Conservation (phyloP, 2,888 invertebrate species). For the Myopa testacea region DNA sequence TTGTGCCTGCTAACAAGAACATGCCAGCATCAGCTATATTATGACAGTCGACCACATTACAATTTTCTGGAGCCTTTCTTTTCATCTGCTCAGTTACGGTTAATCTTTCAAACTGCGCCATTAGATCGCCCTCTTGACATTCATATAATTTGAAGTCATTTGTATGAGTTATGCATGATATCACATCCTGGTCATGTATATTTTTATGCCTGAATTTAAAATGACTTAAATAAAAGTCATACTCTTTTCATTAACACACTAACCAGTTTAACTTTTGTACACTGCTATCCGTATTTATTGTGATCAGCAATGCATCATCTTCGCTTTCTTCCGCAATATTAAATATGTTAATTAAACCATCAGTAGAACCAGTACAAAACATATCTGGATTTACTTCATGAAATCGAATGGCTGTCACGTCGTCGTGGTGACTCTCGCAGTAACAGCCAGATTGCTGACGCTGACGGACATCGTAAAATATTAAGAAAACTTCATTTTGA, state of each 20-base stretch:
- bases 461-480: conserved; percentile 84
- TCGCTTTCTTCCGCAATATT: conserved; percentile 80
- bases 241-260: background rate
- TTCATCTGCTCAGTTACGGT: conserved; percentile 73
- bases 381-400: conserved; percentile 76
- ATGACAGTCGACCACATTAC: conserved; percentile 76
- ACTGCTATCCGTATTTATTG: conserved; percentile 83
- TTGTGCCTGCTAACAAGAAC: conserved; percentile 76
- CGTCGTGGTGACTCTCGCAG: conserved; percentile 84
- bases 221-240: background rate
- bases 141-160: conserved; percentile 80
- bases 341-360: conserved; percentile 88
- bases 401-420: conserved; percentile 81
- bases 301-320: conserved; percentile 82
- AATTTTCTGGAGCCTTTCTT: conserved; percentile 73
- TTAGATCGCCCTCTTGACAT: conserved; percentile 73
- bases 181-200: conserved; percentile 67
- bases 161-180: conserved; percentile 79
- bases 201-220: conserved; percentile 58
- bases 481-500: conserved; percentile 77
- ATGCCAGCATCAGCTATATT: conserved; percentile 68
- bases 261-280: conserved; percentile 76
- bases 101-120: conserved; percentile 71
- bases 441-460: conserved; percentile 79
- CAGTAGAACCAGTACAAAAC: conserved; percentile 82